A percentile compares a stretch with the other conserved stretches of the same genome.
Evolutionary conservation across 2,113 vertebrate genomes (phyloP).

Genomic region (Larimichthys crocea): DNA sequence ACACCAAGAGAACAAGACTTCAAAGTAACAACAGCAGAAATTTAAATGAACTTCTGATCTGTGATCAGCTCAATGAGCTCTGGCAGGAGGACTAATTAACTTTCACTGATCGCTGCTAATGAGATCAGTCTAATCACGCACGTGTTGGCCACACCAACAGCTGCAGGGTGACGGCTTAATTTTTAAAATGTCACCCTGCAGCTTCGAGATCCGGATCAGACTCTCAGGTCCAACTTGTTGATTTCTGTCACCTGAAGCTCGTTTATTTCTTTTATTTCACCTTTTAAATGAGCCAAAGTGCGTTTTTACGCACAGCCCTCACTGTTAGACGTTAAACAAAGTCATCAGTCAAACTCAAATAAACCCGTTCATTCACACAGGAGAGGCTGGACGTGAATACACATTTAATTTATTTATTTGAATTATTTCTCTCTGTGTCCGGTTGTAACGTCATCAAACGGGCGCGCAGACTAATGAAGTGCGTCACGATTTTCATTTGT

Average conservation of each 20-base stretch:
- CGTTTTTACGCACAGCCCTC: no score
- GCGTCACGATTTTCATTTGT: conserved; percentile 4
- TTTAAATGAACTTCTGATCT: not conserved
- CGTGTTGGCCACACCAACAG: conserved; percentile 30
- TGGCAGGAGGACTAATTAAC: conserved; percentile 33
- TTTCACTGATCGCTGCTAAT: conserved; percentile 49
- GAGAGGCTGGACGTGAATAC: no score
- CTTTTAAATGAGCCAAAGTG: not conserved
- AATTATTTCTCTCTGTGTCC: not conserved
- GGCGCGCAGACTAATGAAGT: not conserved
- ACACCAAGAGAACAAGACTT: not conserved
- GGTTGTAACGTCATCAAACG: not conserved
- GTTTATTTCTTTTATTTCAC: not conserved
- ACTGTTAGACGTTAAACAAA: no score
- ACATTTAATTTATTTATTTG: no score
- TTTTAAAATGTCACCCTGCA: conserved; percentile 16
- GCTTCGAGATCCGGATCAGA: no score
- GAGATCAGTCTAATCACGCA: conserved; percentile 36
- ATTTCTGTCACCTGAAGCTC: not conserved
- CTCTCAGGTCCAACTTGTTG: no score
- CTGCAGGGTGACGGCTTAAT: conserved; percentile 3
- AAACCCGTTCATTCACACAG: no score
- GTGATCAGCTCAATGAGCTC: not conserved
- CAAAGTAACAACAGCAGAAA: not conserved
- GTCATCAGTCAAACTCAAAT: no score